A percentile compares a stretch with the other conserved stretches of the same genome.
Evolutionary conservation across 2,113 vertebrate genomes (phyloP).

Genomic region (Bostrychus sinensis): DNA sequence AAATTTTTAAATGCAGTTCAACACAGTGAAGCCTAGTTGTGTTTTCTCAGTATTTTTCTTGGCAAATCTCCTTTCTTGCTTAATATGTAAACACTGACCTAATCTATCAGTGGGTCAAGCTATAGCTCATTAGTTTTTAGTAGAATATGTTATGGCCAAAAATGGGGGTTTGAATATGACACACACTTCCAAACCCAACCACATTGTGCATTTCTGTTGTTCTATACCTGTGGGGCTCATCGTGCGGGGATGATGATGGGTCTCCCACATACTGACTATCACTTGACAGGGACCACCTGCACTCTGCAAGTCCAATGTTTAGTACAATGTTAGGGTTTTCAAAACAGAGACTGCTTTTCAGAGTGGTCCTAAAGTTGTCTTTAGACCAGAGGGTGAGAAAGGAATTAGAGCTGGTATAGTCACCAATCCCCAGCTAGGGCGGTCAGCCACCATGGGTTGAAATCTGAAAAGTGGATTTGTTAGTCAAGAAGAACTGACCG

Average conservation of each 20-base stretch:
- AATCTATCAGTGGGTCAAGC: background rate
- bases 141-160: background rate
- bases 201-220: conserved; percentile 38
- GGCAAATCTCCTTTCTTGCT: too few species aligned
- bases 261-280: conserved; percentile 99
- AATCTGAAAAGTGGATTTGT: conserved; percentile 77
- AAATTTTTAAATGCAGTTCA: too few species aligned
- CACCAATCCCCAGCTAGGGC: conserved; percentile 60
- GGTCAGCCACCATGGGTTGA: conserved; percentile 58
- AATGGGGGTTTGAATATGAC: conserved; percentile 16
- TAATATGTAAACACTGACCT: background rate
- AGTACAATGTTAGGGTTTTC: conserved; percentile 77
- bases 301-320: conserved; percentile 98
- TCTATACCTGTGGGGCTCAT: conserved; percentile 97
- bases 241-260: conserved; percentile 95
- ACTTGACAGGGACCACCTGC: conserved; percentile 93
- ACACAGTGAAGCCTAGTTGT: too few species aligned
- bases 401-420: conserved; percentile 58
- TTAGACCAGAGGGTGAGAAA: conserved; percentile 46
- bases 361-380: conserved; percentile 43
- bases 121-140: background rate
- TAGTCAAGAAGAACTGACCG: conserved; percentile 49
- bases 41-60: too few species aligned
- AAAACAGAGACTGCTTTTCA: conserved; percentile 44
- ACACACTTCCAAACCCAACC: conserved; percentile 42